Conservation (phyloP, 2,797 vertebrate genomes). For the Bovichtus diacanthus region DNA sequence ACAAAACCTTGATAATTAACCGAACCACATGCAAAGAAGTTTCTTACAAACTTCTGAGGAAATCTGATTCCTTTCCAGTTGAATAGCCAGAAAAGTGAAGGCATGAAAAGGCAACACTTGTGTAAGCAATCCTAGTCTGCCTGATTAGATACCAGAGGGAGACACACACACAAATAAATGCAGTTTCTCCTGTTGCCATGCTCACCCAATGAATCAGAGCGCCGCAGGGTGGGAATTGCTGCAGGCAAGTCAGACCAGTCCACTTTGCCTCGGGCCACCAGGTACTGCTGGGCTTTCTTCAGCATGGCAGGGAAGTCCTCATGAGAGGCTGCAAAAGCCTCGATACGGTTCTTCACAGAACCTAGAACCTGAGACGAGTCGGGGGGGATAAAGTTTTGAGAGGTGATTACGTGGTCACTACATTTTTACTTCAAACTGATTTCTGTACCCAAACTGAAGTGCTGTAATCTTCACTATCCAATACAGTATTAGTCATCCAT, state of each 20-base stretch:
- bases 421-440: neutral
- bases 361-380: constrained; percentile 89
- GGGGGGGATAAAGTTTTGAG: neutral
- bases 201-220: constrained; percentile 90
- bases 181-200: neutral
- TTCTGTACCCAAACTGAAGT: neutral
- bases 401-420: neutral
- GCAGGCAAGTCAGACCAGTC: constrained; percentile 88
- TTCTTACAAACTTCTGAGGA: neutral
- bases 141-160: neutral
- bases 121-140: neutral
- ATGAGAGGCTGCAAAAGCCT: constrained; percentile 92
- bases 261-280: constrained; percentile 92
- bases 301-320: constrained; percentile 94
- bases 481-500: neutral
- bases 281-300: constrained; percentile 94
- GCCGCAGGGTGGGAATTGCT: constrained; percentile 84
- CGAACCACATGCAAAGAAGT: neutral
- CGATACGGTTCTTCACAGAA: constrained; percentile 97
- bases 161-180: neutral
- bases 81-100: neutral
- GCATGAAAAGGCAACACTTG: too few relatives aligned
- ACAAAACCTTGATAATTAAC: neutral
- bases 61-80: neutral
- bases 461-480: neutral